Evolutionary conservation across 2,888 invertebrate species (phyloP), one percentile per base, ranked within the genome.

Genomic region (Cheilosia impressa): DNA sequence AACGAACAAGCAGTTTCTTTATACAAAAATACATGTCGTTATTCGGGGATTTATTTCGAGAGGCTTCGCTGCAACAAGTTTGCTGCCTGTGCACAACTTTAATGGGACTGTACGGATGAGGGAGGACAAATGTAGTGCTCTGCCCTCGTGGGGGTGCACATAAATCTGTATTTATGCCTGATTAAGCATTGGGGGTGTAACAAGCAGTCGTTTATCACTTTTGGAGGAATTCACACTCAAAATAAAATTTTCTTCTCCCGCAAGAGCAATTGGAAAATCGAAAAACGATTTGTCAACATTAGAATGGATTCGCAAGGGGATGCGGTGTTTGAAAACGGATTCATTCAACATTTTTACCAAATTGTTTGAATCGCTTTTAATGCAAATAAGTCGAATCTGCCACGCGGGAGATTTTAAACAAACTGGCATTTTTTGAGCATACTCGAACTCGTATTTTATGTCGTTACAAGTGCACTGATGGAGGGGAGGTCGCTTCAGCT

Each of bases 281-380:
- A 24, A 24, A 52, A 52, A 52, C 52, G 52, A 52, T 52, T 52
- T 52, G 52, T 52, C 19, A 41, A 24, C 19, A 19, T 19, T 38
- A 3, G 22, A 15, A 15, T 22, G 43, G 5, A 22, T 13, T 38
- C 38, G 4, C 38, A 38, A 9, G 31, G 31, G 31, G 9, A 31
- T 31, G 9, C 9, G 31, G 31, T 31, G 9, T 31, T 31, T 31
- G 0, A 31, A 31, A 31, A 9, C 3, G 31, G 31, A 9, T 31
- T 2, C 31, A 0, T 31, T 31, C 0, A 31, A 31, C 7, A 9
- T 31, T 7, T 27, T 31, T 31, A 1, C 2, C 9, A 2, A 2
- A 9, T 31, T 31, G 9, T 31, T 31, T 31, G 1, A 9, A 31
- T 9, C 31, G 9, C 9, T 31, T 31, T 31, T 9, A 31, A 9